Evolutionary conservation across 2,113 vertebrate genomes (phyloP).

Genomic region (Sarotherodon lohbergeri): DNA sequence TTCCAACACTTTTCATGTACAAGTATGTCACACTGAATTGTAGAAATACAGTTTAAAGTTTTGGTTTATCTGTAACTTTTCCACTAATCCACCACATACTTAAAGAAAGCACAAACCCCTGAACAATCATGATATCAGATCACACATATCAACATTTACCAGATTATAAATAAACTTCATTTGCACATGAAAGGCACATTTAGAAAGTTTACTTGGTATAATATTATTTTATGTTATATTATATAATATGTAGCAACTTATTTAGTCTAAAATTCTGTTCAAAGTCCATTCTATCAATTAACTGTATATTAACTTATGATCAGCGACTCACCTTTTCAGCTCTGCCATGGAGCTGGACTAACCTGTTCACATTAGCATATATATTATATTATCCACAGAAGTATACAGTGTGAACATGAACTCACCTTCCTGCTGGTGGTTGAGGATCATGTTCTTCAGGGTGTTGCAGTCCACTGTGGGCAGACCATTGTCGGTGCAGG

Average conservation of each 20-base stretch:
- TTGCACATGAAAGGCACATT: not conserved
- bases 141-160: not conserved
- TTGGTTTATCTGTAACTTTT: not conserved
- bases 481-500: constrained; percentile 71
- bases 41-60: not conserved
- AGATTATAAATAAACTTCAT: not conserved
- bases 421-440: constrained; percentile 82
- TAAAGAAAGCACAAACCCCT: not conserved
- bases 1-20: not conserved
- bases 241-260: not conserved
- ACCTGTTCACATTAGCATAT: not conserved
- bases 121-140: not conserved
- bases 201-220: not conserved
- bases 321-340: not conserved
- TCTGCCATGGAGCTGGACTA: not conserved
- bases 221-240: not conserved
- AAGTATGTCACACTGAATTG: not conserved
- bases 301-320: not conserved
- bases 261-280: not conserved
- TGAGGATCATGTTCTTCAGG: constrained; percentile 76
- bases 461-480: constrained; percentile 72
- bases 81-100: not conserved
- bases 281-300: not conserved
- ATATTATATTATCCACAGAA: not conserved
- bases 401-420: not conserved